These are phyloP conservation scores for Alloscopus bannaensis DNA, from an alignment of 2,888 invertebrate species.

Conservation along the genomic window DNA sequence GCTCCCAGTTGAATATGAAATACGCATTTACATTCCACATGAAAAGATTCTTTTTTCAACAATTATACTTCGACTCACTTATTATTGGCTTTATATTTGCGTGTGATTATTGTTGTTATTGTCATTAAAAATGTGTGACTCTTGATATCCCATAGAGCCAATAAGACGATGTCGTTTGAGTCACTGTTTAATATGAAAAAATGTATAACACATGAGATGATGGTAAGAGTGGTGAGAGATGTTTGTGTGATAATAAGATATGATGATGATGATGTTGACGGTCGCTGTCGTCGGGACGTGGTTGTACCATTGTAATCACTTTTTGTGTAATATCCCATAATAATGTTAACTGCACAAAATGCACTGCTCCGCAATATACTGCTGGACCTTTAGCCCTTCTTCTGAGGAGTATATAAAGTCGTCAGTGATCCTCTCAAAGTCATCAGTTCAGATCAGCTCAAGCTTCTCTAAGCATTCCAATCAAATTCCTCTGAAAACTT, in stretches of 20 bases:
- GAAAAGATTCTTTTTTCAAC: conserved; percentile 21
- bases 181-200: no score
- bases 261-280: conserved; percentile 38
- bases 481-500: conserved; percentile 20
- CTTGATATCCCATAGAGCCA: conserved; percentile 23
- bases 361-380: conserved; percentile 46
- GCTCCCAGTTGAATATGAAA: conserved; percentile 17
- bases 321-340: conserved; percentile 62
- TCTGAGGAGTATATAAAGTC: conserved; percentile 57
- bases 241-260: conserved; percentile 51
- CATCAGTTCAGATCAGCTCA: conserved; percentile 63
- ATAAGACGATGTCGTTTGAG: neutral
- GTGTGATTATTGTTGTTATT: conserved; percentile 38
- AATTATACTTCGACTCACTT: conserved; percentile 33
- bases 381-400: conserved; percentile 59
- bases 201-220: conserved; percentile 4
- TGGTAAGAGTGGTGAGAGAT: conserved; percentile 40
- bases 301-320: conserved; percentile 64
- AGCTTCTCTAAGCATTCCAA: conserved; percentile 56
- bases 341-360: no score
- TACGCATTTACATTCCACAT: conserved; percentile 2
- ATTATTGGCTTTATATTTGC: conserved; percentile 23
- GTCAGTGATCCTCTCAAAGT: conserved; percentile 38
- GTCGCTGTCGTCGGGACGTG: conserved; percentile 62
- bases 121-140: conserved; percentile 55